Evolutionary conservation across 2,888 invertebrate genomes (phyloP).

Genomic region (Dasypolia templi): DNA sequence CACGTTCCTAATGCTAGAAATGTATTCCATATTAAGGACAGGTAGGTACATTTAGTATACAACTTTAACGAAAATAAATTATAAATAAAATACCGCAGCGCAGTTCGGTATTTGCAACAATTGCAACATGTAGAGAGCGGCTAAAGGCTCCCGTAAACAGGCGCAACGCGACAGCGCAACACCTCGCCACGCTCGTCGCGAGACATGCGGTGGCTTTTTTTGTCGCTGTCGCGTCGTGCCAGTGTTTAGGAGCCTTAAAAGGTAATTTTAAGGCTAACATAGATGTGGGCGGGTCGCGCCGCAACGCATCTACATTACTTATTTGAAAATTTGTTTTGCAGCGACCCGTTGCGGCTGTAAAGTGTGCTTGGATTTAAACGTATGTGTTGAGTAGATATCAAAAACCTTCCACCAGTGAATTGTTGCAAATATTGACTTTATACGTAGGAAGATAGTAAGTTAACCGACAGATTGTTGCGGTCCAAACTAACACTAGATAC

Average conservation of each 20-base stretch:
- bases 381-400: background rate
- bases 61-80: background rate
- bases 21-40: background rate
- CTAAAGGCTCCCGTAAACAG: too few species aligned
- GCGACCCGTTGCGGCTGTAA: background rate
- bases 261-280: background rate
- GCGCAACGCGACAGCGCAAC: too few species aligned
- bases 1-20: background rate
- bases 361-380: background rate
- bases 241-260: too few species aligned
- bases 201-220: too few species aligned
- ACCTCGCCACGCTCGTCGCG: too few species aligned
- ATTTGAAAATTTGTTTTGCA: background rate
- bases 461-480: background rate
- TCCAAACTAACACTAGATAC: slow-evolving; percentile 1
- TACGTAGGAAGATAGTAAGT: slow-evolving; percentile 6
- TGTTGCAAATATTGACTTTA: slow-evolving; percentile 4
- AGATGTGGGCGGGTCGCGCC: background rate
- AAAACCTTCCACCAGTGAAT: background rate
- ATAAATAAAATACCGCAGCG: background rate
- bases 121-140: background rate
- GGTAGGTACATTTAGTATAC: background rate
- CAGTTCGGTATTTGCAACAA: slow-evolving; percentile 3
- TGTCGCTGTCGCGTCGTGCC: too few species aligned
- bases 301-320: background rate